Percentiles rank a stretch among this genome's conserved stretches.
Evolutionary conservation across 2,797 vertebrate genomes (phyloP).

Genomic region (Pterois miles): DNA sequence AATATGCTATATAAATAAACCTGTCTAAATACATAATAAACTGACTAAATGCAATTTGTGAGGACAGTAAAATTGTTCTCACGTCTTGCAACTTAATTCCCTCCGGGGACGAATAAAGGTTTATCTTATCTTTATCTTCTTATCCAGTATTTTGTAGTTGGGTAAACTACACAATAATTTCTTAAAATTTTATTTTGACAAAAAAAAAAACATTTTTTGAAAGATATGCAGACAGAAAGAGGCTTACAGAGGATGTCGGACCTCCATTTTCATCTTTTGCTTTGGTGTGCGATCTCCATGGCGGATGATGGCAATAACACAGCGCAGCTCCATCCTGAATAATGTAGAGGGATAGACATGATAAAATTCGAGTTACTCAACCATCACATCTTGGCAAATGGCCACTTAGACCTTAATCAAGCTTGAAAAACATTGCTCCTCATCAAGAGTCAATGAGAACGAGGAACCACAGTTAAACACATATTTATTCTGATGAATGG

Average conservation of each 20-base stretch:
- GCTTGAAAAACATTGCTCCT: background rate
- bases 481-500: background rate
- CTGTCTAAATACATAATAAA: no score
- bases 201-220: background rate
- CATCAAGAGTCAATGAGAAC: background rate
- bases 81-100: background rate
- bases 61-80: background rate
- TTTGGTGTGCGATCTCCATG: constrained; percentile 98
- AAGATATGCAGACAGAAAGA: background rate
- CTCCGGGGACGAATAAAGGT: no score
- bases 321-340: constrained; percentile 97
- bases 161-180: background rate
- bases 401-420: background rate
- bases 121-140: background rate
- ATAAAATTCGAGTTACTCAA: background rate
- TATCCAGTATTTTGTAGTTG: background rate
- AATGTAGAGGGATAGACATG: background rate
- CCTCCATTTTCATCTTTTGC: constrained; percentile 99
- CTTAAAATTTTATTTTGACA: background rate
- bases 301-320: constrained; percentile 96
- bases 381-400: background rate
- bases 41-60: no score
- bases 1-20: no score
- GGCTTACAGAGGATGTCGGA: constrained; percentile 91
- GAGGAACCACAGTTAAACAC: background rate